phyloP scores from a whole-genome alignment of 1,140 invertebrate genomes.

The Cardiocondyla obscurior region DNA sequence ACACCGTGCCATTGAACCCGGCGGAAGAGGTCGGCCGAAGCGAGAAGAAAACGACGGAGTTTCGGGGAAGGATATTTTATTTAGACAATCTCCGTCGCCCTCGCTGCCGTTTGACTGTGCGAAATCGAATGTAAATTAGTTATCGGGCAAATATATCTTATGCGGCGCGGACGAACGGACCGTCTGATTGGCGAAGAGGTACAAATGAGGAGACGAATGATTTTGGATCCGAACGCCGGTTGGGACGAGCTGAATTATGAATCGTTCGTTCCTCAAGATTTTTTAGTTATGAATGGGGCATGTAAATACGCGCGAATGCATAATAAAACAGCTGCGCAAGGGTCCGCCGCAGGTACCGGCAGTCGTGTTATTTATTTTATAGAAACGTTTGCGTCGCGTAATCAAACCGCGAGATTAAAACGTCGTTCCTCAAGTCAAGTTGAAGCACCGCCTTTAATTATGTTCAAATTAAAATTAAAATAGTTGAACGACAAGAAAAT shows the following conservation, averaged over 20 bases:
- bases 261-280: conserved; percentile 40
- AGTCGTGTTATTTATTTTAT: conserved; percentile 44
- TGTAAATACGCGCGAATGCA: conserved; percentile 52
- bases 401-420: conserved; percentile 52
- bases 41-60: neutral
- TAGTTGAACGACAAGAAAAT: conserved; percentile 7
- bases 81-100: neutral
- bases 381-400: conserved; percentile 41
- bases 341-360: neutral
- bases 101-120: neutral
- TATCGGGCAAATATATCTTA: conserved; percentile 42
- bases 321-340: conserved; percentile 42
- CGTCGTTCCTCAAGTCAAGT: conserved; percentile 28
- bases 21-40: conserved; percentile 51
- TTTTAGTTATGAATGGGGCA: conserved; percentile 50
- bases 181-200: conserved; percentile 20
- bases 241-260: conserved; percentile 42
- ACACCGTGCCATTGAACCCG: conserved; percentile 63
- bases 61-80: conserved; percentile 29
- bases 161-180: neutral
- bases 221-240: neutral
- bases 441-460: conserved; percentile 40
- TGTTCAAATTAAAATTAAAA: conserved; percentile 31
- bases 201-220: conserved; percentile 26
- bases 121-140: conserved; percentile 47